These are phyloP conservation scores for Rattus norvegicus DNA, from an alignment of 2,113 vertebrate genomes.

Conservation along the genomic window GRCr8 NC_086020.1:42677001-42677500, in stretches of 20 bases:
- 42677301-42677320: background rate
- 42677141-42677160: background rate
- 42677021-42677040: background rate
- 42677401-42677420: background rate
- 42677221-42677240: background rate
- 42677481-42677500: background rate
- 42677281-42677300: background rate
- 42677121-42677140: background rate
- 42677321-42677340: background rate
- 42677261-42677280: background rate
- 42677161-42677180: background rate
- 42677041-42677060: background rate
- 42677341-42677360: background rate
- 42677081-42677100: background rate
- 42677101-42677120: background rate
- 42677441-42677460: background rate
- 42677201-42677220: background rate
- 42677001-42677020: background rate
- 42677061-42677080: background rate
- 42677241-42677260: background rate
- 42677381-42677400: background rate
- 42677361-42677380: conserved; percentile 12
- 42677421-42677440: background rate
- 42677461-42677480: background rate
- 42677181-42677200: background rate